These are phyloP conservation scores for Drosophila jambulina DNA, from an alignment of 1,140 invertebrate genomes.

Conservation along the genomic window DNA sequence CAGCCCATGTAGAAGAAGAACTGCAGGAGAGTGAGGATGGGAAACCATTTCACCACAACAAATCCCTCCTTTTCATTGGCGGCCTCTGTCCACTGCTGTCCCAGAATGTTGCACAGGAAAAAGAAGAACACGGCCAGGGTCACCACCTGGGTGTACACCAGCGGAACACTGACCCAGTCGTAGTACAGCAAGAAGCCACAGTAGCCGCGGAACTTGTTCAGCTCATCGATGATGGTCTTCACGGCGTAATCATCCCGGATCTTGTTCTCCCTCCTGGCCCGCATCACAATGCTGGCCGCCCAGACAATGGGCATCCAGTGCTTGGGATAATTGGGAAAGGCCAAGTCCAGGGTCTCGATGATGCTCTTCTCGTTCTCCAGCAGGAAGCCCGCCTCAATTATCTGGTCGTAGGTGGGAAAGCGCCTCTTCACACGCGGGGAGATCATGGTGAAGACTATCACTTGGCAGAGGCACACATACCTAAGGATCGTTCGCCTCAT, in stretches of 20 bases:
- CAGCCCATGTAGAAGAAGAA: constrained; percentile 96
- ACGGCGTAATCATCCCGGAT: constrained; percentile 97
- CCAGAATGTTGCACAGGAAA: constrained; percentile 91
- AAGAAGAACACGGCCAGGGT: constrained; percentile 96
- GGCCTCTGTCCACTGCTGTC: constrained; percentile 90
- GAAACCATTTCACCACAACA: constrained; percentile 90
- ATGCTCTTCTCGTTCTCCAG: constrained; percentile 93
- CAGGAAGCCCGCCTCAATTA: constrained; percentile 94
- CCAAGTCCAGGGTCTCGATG: constrained; percentile 91
- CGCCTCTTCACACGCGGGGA: constrained; percentile 95
- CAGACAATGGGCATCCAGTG: constrained; percentile 98
- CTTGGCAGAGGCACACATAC: constrained; percentile 92
- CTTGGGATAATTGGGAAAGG: constrained; percentile 94
- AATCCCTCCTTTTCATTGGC: constrained; percentile 74
- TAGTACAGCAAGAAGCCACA: constrained; percentile 93
- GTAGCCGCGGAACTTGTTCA: constrained; percentile 94
- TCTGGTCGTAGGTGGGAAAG: constrained; percentile 95
- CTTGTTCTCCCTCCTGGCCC: constrained; percentile 94
- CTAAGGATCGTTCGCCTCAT: constrained; percentile 95
- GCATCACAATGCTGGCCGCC: constrained; percentile 95
- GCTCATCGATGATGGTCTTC: constrained; percentile 95
- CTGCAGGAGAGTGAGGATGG: constrained; percentile 92
- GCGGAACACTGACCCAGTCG: constrained; percentile 95
- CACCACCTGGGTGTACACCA: constrained; percentile 98
- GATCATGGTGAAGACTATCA: constrained; percentile 93